phyloP scores from a whole-genome alignment of 2,797 vertebrate species.

The Eupleurogrammus muticus region DNA sequence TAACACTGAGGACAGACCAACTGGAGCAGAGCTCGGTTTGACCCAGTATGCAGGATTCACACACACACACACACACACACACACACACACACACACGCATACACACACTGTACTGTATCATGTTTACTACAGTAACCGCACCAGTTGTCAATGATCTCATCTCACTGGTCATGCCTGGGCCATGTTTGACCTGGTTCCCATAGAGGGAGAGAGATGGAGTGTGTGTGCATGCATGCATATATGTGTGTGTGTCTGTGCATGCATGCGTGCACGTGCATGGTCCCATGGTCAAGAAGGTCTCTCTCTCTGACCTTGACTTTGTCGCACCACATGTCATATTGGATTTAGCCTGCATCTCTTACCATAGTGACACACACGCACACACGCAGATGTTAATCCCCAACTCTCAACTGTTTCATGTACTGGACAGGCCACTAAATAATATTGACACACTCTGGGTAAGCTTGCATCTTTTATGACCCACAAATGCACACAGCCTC shows the following conservation, averaged over 20 bases:
- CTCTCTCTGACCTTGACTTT: conserved; percentile 3
- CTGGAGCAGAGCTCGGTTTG: too few relatives aligned
- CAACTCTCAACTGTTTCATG: not conserved
- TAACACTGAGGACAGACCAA: too few relatives aligned
- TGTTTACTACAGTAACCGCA: conserved; percentile 37
- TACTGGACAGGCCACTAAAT: conserved; percentile 11
- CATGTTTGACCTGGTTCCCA: conserved; percentile 64
- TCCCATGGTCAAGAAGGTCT: conserved; percentile 18
- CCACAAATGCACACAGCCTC: not conserved
- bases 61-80: too few relatives aligned
- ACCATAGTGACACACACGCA: conserved; percentile 23
- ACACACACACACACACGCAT: not conserved
- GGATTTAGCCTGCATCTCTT: conserved; percentile 38
- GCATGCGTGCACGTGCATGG: conserved; percentile 7
- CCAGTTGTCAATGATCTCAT: conserved; percentile 69
- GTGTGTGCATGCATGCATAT: too few relatives aligned
- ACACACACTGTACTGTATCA: not conserved
- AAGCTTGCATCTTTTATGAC: conserved; percentile 20
- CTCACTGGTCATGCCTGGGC: conserved; percentile 42
- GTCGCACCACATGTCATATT: conserved; percentile 28
- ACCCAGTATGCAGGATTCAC: too few relatives aligned
- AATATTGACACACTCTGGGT: conserved; percentile 30
- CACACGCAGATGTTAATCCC: not conserved
- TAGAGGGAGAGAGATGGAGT: too few relatives aligned
- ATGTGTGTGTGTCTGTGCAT: conserved; percentile 21